A percentile compares a stretch with the other conserved stretches of the same genome.
phyloP scores from a whole-genome alignment of 2,888 invertebrate species.

The Idaea biselata region DNA sequence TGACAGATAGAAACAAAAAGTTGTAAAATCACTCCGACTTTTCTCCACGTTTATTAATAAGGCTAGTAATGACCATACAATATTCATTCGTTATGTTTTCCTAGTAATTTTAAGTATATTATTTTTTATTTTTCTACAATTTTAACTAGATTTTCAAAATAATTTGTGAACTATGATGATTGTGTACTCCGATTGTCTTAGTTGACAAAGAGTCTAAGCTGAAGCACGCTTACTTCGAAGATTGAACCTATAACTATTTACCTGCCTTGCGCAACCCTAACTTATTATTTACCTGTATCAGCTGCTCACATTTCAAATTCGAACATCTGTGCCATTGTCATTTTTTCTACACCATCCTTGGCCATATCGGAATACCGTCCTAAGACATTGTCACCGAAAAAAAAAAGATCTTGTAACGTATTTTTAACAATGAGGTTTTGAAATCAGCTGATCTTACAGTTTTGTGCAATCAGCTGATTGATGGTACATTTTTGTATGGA shows the following conservation, averaged over 20 bases:
- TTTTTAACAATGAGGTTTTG: background rate
- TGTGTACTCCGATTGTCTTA: too few species aligned
- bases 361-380: background rate
- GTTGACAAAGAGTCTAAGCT: too few species aligned
- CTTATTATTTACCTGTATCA: conserved; percentile 29
- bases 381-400: background rate
- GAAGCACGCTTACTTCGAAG: too few species aligned
- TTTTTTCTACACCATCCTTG: conserved; percentile 38
- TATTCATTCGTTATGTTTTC: too few species aligned
- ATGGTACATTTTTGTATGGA: background rate
- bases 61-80: too few species aligned
- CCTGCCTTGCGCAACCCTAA: conserved; percentile 33
- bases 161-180: too few species aligned
- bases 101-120: too few species aligned
- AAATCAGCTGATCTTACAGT: background rate
- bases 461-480: conserved; percentile 1
- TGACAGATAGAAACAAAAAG: too few species aligned
- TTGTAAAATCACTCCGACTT: too few species aligned
- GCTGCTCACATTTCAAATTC: conserved; percentile 36
- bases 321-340: conserved; percentile 42
- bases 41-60: too few species aligned
- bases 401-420: background rate
- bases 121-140: too few species aligned
- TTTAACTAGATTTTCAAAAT: too few species aligned
- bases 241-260: background rate